Conservation (phyloP, 2,113 vertebrate species). For the Hemiscyllium ocellatum region DNA sequence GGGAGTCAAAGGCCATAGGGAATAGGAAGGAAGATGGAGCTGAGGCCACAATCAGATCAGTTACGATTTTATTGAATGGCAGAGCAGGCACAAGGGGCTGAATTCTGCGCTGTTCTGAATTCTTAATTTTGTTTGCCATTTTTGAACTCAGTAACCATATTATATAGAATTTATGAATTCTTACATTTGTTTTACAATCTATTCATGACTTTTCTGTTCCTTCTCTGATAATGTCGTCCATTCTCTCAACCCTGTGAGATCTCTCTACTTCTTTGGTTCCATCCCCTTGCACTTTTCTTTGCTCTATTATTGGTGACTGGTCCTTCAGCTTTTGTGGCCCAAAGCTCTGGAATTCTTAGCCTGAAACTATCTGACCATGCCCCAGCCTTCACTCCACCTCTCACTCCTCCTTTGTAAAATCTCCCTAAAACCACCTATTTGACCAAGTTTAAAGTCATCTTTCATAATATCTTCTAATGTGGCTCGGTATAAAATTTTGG, state of each 20-base stretch:
- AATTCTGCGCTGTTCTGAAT: no score
- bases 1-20: no score
- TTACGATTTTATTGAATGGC: no score
- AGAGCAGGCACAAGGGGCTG: no score
- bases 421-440: neutral
- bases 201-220: neutral
- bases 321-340: neutral
- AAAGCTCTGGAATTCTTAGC: neutral
- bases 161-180: neutral
- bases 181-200: neutral
- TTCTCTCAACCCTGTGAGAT: neutral
- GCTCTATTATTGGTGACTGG: neutral
- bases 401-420: neutral
- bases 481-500: neutral
- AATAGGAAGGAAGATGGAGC: no score
- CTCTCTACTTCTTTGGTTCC: neutral
- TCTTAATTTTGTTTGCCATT: no score
- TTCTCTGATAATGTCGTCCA: neutral
- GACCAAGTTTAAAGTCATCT: neutral
- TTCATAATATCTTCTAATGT: neutral
- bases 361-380: neutral
- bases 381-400: neutral
- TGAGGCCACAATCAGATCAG: no score
- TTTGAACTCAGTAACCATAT: neutral
- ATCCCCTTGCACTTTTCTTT: neutral